These are phyloP conservation scores for Xanthorhoe spadicearia DNA, from an alignment of 2,888 invertebrate genomes.

Conservation along the genomic window DNA sequence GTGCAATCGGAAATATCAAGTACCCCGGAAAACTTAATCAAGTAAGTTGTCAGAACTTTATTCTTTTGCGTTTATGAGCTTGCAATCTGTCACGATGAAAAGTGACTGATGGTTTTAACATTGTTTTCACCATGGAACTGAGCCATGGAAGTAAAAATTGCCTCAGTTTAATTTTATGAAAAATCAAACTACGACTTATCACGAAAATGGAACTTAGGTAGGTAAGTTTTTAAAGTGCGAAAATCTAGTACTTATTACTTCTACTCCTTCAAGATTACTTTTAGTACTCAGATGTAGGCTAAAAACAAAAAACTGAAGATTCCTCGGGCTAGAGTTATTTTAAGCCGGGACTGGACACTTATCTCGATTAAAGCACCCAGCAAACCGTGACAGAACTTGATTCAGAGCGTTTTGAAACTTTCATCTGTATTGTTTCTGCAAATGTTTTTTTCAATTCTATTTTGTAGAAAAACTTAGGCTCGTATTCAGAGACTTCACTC, in stretches of 20 bases:
- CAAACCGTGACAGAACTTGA: slow-evolving; percentile 16
- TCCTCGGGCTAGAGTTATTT: slow-evolving; percentile 12
- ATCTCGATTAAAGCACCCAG: slow-evolving; percentile 8
- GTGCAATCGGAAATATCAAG: slow-evolving; percentile 37
- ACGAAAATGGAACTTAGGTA: no score
- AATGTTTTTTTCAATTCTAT: neutral
- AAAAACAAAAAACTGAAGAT: neutral
- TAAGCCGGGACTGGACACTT: slow-evolving; percentile 17
- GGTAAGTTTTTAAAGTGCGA: no score
- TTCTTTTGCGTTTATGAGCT: neutral
- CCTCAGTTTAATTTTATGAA: no score
- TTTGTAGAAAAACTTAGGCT: no score
- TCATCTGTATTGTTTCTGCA: neutral
- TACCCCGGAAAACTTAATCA: slow-evolving; percentile 21
- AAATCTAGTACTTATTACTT: no score
- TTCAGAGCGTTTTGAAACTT: neutral
- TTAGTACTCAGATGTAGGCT: neutral
- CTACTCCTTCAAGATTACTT: no score
- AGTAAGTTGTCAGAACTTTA: slow-evolving; percentile 17
- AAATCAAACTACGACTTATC: no score
- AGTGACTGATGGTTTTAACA: no score
- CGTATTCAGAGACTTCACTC: no score
- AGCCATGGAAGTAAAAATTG: no score
- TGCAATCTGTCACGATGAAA: no score
- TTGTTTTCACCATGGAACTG: no score